Percentiles rank a stretch among this genome's conserved stretches.
Evolutionary conservation across 2,113 vertebrate genomes (phyloP).

Genomic region (Aplodontia rufa): DNA sequence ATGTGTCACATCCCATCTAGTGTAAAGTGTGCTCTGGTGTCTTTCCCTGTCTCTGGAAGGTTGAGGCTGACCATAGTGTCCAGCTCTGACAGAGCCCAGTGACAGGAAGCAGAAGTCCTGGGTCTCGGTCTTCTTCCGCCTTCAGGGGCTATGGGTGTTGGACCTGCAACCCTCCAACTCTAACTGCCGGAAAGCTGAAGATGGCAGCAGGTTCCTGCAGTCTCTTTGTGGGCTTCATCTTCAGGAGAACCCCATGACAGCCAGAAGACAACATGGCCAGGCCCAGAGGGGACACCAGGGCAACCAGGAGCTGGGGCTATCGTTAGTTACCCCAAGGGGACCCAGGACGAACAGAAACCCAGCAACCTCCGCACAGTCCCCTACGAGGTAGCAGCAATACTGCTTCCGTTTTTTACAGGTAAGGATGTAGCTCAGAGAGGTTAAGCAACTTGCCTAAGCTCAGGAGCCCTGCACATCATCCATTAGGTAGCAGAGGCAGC

Average conservation of each 20-base stretch:
- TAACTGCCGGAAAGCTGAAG: neutral
- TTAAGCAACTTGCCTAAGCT: neutral
- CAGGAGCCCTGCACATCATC: neutral
- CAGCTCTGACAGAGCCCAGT: neutral
- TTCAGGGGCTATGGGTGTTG: neutral
- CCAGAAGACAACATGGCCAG: neutral
- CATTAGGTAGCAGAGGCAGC: neutral
- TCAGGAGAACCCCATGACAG: neutral
- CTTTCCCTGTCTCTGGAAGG: neutral
- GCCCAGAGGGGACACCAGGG: neutral
- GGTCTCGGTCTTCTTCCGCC: neutral
- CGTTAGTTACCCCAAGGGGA: neutral
- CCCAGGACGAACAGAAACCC: neutral
- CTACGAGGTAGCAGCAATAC: neutral
- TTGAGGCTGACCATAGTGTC: fast-evolving
- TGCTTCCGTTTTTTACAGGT: neutral
- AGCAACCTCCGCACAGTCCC: neutral
- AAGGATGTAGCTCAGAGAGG: neutral
- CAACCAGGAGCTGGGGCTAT: neutral
- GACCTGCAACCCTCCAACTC: neutral
- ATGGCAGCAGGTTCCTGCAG: neutral
- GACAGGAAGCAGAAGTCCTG: neutral
- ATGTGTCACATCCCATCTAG: neutral
- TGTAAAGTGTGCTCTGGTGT: neutral
- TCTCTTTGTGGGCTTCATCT: neutral